Evolutionary conservation across 2,797 vertebrate species (phyloP), one percentile per base, ranked within the genome.

Genomic region (Aldrovandia affinis): DNA sequence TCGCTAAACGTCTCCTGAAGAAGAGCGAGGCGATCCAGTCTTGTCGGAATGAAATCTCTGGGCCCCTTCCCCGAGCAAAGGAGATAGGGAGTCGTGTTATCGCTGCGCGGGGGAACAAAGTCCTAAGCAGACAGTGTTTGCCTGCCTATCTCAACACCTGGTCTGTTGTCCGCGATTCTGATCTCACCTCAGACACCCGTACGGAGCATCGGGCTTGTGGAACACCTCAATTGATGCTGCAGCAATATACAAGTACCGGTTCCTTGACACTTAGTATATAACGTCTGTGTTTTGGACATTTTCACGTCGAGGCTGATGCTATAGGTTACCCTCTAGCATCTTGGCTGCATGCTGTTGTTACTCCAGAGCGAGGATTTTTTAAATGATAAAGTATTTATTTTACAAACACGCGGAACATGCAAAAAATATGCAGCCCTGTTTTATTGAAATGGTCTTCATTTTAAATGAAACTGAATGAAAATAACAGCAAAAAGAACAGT

Each of bases 11-110:
- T 75, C 70, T 75, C 22, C 39, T 75, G 77, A 83, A 65, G n/a
- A 44, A 65, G 18, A 83, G 18, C 30, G 61, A 50, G 57, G 61
- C 20, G 59, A 65, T 42, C 54, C 15, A 52, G 52, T 25, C 57
- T 52, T 79, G 83, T 79, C 83, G 47, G 82, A 57, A 83, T 65
- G 73, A 39, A 83, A 61, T 78, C 73, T 47, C 5, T n/a, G 75
- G 75, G n/a, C 39, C 78, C 55, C 70, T 83, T 36, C 44, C 28
- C 42, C 18, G 28, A 63, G 75, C 78, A 79, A 83, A 83, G n/a
- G 30, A 44, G 80, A 55, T 78, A 78, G 55, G 63, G 36, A 42
- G 63, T 61, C 44, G 12, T 3, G 73, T 65, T 84, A 70, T 70
- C 78, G 15, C 30, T 36, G 1, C 1, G 30, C 42, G 6, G 81